Percentiles rank a stretch among this genome's conserved stretches.
Evolutionary conservation across 2,888 invertebrate genomes (phyloP).

Genomic region (Chymomyza amoena): DNA sequence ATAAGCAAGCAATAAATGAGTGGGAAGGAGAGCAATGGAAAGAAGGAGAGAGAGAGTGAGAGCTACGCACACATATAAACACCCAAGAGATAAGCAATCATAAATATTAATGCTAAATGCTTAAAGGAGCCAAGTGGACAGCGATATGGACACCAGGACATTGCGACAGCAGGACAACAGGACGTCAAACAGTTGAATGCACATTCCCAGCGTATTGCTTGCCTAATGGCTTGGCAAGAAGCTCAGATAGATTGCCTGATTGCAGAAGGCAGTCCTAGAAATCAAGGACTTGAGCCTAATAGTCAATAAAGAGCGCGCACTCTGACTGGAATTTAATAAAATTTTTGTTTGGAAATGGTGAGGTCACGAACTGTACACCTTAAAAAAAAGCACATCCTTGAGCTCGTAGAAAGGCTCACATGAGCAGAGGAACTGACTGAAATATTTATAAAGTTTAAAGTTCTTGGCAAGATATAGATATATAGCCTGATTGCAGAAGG

Average conservation of each 20-base stretch:
- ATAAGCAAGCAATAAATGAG: slow-evolving; percentile 57
- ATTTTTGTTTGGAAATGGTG: no score
- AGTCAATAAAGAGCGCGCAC: no score
- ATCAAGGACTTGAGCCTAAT: neutral
- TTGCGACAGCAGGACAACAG: neutral
- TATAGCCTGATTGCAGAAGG: neutral
- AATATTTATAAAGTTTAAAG: no score
- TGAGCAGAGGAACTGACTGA: no score
- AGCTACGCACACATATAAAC: neutral
- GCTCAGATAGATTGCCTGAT: neutral
- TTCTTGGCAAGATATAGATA: neutral
- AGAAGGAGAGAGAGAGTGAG: neutral
- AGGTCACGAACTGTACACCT: no score
- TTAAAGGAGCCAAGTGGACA: slow-evolving; percentile 2
- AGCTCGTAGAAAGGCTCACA: no score
- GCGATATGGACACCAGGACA: neutral
- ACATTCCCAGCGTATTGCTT: neutral
- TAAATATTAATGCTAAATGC: slow-evolving; percentile 56
- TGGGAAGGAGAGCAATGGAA: neutral
- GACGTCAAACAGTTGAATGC: neutral
- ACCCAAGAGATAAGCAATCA: slow-evolving; percentile 60
- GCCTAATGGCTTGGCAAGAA: neutral
- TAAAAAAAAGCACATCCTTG: no score
- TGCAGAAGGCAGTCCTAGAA: neutral
- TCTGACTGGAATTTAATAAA: no score